A percentile compares a stretch with the other conserved stretches of the same genome.
Conservation (phyloP, 2,888 invertebrate genomes). For the Phyllotreta cruciferae region DNA sequence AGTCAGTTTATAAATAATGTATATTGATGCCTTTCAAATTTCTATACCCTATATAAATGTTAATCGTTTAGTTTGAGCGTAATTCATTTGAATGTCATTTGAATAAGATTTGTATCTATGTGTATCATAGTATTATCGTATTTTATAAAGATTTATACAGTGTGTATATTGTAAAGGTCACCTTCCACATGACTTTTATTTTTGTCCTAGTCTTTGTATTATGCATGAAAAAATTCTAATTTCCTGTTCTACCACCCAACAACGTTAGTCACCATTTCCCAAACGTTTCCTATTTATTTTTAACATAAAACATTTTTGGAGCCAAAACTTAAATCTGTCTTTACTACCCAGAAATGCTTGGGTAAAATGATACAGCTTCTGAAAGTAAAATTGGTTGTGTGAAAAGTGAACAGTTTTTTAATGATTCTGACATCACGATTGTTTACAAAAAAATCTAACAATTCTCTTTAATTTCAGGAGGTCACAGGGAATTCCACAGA, state of each 20-base stretch:
- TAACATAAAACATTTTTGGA: neutral
- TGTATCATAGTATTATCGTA: slow-evolving; percentile 9
- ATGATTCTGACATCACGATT: neutral
- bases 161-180: slow-evolving; percentile 3
- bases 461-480: slow-evolving; percentile 63
- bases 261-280: slow-evolving; percentile 1
- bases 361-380: too few species aligned
- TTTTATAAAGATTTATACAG: slow-evolving; percentile 12
- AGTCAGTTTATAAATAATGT: slow-evolving; percentile 36
- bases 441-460: slow-evolving; percentile 3
- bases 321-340: neutral
- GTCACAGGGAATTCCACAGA: slow-evolving; percentile 74
- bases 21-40: slow-evolving; percentile 41
- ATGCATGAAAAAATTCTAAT: slow-evolving; percentile 7
- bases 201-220: neutral
- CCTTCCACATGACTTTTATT: slow-evolving; percentile 10
- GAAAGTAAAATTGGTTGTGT: too few species aligned
- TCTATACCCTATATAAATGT: slow-evolving; percentile 43
- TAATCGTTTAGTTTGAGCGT: slow-evolving; percentile 34
- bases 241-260: slow-evolving; percentile 10
- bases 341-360: neutral
- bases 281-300: neutral
- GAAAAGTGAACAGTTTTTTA: too few species aligned
- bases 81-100: slow-evolving; percentile 37
- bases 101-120: slow-evolving; percentile 28